Evolutionary conservation across 1,140 invertebrate genomes (phyloP).

Genomic region (Anastatus disparis): DNA sequence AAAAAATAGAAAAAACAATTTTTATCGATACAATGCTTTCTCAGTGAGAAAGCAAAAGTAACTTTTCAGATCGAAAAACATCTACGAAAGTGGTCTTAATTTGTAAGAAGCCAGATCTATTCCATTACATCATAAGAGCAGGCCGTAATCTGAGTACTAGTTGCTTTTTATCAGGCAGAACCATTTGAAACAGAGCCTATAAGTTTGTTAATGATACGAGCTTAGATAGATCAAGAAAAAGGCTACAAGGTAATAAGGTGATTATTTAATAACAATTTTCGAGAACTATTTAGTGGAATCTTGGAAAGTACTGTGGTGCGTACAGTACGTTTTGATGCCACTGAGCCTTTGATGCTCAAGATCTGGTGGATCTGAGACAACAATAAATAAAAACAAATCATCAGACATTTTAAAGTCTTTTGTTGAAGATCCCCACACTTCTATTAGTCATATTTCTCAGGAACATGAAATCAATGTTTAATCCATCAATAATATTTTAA

Average conservation of each 20-base stretch:
- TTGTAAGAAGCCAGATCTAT: too few relatives aligned
- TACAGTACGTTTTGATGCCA: background rate
- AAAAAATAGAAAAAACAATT: too few relatives aligned
- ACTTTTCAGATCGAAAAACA: too few relatives aligned
- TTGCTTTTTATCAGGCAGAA: too few relatives aligned
- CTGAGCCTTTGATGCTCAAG: background rate
- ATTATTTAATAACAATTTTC: conserved; percentile 14
- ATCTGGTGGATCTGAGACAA: conserved; percentile 27
- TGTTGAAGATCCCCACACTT: conserved; percentile 8
- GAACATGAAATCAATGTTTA: background rate
- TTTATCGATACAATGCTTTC: too few relatives aligned
- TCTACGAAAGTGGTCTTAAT: too few relatives aligned
- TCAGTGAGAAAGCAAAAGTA: too few relatives aligned
- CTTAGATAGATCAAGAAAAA: background rate
- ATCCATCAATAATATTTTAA: conserved; percentile 15
- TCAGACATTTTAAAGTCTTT: background rate
- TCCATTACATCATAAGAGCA: too few relatives aligned
- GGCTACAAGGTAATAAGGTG: background rate
- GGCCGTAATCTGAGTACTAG: too few relatives aligned
- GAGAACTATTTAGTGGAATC: background rate
- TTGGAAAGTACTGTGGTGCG: conserved; percentile 5
- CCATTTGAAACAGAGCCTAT: background rate
- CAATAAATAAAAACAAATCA: conserved; percentile 18
- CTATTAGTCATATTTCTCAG: background rate
- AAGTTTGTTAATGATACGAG: conserved; percentile 8